Evolutionary conservation across 2,888 invertebrate species (phyloP), one percentile per base, ranked within the genome.

Genomic region (Euzophera pinguis): DNA sequence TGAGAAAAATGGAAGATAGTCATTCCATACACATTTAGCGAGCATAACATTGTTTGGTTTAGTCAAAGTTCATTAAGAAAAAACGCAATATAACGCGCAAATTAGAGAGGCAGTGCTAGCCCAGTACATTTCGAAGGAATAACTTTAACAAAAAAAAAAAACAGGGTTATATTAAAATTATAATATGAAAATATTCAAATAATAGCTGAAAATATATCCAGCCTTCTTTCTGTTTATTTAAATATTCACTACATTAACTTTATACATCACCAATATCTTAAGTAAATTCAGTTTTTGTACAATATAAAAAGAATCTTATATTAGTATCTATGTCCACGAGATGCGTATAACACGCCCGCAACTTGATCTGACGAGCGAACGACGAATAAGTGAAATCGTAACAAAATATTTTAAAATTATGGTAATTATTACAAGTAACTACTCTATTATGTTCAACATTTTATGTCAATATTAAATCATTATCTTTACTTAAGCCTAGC

Each of bases 131-230:
- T 71, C 69, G 78, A 84, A 87, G 88, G 83, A 87, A 86, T 78
- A 87, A 84, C 73, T 79, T 85, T 75, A 87, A 86, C 86, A 84
- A 86, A 87, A 83, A 80, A n/a, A 78, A 50, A 84, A 89, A 90
- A 89, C 86, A 85, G 80, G 86, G 86, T 89, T 89, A 89, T 88
- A 89, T 88, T 89, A 89, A 89, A 90, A 90, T 90, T 86, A 90
- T 87, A 89, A 89, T 89, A 90, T 89, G 89, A 89, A 90, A 90
- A 89, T 90, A 89, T 89, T 88, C 88, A 90, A 90, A 89, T 89
- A 89, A 85, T 71, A 76, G 78, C 89, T 75, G 88, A 84, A 88
- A 75, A 69, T 79, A 80, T 74, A 81, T 86, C 77, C 89, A 86
- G 86, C 87, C 80, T 78, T 86, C 75, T 85, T 86, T 88, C 84